Conservation (phyloP, 1,140 invertebrate species). For the Holotrichia oblita region DNA sequence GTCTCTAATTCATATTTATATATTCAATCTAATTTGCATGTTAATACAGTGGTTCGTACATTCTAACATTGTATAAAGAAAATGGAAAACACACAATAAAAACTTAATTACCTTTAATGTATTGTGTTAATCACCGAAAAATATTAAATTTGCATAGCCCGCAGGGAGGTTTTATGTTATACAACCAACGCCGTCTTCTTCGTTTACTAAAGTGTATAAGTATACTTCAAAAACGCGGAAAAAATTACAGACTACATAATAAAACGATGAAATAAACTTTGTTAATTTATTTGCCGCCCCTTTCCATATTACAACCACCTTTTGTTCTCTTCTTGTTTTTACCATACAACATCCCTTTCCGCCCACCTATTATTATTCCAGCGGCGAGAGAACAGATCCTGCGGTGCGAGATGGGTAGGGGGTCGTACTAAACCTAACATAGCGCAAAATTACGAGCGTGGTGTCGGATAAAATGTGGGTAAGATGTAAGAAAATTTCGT, state of each 20-base stretch:
- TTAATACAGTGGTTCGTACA: not conserved
- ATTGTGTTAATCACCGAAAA: not conserved
- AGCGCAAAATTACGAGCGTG: conserved; percentile 5
- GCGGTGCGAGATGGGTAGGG: no score
- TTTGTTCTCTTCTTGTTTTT: no score
- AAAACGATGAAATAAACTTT: conserved; percentile 21
- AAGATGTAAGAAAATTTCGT: not conserved
- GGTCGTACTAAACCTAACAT: not conserved
- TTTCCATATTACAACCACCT: not conserved
- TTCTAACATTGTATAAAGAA: not conserved
- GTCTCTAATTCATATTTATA: not conserved
- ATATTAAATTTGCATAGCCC: conserved; percentile 3
- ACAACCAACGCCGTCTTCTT: not conserved
- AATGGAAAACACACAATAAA: not conserved
- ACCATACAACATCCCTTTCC: not conserved
- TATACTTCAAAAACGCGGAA: not conserved
- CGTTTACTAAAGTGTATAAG: no score
- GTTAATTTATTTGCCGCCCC: not conserved
- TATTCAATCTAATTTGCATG: not conserved
- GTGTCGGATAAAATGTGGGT: not conserved
- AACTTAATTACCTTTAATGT: conserved; percentile 9
- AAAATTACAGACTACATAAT: conserved; percentile 2
- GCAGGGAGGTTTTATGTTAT: not conserved
- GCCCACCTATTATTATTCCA: not conserved
- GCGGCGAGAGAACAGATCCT: not conserved